These are phyloP conservation scores for Whitmania pigra DNA, from an alignment of 1,140 invertebrate species.

Conservation along the genomic window DNA sequence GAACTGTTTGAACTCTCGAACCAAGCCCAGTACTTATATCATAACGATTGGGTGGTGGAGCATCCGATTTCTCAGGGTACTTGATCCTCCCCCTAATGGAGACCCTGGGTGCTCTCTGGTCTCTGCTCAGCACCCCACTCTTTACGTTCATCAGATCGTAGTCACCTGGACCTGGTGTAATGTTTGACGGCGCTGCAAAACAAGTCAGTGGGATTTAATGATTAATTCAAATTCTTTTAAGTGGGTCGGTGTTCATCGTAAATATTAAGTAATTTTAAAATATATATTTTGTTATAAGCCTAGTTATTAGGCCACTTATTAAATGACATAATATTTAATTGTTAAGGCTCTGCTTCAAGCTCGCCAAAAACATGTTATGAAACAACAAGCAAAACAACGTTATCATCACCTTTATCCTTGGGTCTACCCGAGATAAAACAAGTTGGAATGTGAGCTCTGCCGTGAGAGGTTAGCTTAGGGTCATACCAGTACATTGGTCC, in stretches of 20 bases:
- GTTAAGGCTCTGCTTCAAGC: too few species aligned
- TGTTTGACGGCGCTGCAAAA: slow-evolving; percentile 7
- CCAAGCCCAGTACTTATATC: slow-evolving; percentile 16
- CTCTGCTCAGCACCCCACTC: slow-evolving; percentile 22
- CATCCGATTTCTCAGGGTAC: slow-evolving; percentile 13
- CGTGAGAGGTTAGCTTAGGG: slow-evolving; percentile 18
- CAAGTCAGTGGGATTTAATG: not conserved
- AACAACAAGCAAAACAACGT: not conserved
- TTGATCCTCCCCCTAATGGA: slow-evolving; percentile 18
- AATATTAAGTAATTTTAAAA: too few species aligned
- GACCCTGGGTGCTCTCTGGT: slow-evolving; percentile 12
- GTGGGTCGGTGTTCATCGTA: too few species aligned
- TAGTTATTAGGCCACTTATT: too few species aligned
- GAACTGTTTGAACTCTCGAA: not conserved
- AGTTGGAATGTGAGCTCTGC: slow-evolving; percentile 13
- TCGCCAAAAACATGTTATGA: not conserved
- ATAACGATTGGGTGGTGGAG: slow-evolving; percentile 24
- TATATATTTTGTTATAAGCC: too few species aligned
- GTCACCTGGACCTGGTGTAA: slow-evolving; percentile 21
- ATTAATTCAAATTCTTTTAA: too few species aligned
- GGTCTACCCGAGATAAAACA: slow-evolving; percentile 17
- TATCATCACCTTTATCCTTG: not conserved
- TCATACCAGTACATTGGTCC: slow-evolving; percentile 19
- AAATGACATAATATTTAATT: too few species aligned
- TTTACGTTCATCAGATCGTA: slow-evolving; percentile 16